Percentiles rank a stretch among this genome's conserved stretches.
Evolutionary conservation across 2,113 vertebrate genomes (phyloP).

Genomic region (Conger conger): DNA sequence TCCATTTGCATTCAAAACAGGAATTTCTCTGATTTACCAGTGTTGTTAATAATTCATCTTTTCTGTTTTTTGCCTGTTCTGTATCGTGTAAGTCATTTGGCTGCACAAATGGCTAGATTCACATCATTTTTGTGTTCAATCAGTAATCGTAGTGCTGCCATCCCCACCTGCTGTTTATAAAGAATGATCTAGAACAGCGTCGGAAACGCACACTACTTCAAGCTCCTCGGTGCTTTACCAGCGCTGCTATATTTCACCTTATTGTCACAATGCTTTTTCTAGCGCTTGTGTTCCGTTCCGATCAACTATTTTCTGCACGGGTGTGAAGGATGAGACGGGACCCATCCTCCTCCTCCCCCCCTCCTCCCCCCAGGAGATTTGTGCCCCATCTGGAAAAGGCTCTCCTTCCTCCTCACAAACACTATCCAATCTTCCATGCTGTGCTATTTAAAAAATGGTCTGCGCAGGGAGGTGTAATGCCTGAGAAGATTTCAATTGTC

Average conservation of each 20-base stretch:
- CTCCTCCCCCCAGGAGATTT: background rate
- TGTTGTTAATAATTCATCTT: background rate
- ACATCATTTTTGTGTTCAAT: too few species aligned
- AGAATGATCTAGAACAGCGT: too few species aligned
- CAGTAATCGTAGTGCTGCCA: too few species aligned
- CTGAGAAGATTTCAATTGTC: constrained; percentile 14
- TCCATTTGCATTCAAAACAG: background rate
- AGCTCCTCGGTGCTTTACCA: background rate
- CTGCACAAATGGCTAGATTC: too few species aligned
- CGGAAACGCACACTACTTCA: background rate
- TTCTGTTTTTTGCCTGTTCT: background rate
- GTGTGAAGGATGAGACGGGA: background rate
- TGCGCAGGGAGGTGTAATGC: background rate
- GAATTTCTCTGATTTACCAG: background rate
- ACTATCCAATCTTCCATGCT: constrained; percentile 2
- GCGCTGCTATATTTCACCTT: background rate
- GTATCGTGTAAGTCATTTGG: too few species aligned
- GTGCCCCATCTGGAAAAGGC: background rate
- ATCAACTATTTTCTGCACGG: background rate
- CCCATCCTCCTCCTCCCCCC: background rate
- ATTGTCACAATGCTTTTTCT: background rate
- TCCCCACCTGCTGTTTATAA: too few species aligned
- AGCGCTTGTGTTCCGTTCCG: too few species aligned
- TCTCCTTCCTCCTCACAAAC: background rate
- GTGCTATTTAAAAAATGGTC: constrained; percentile 2